These are phyloP conservation scores for Atherix ibis DNA, from an alignment of 2,888 invertebrate species.

Conservation along the genomic window DNA sequence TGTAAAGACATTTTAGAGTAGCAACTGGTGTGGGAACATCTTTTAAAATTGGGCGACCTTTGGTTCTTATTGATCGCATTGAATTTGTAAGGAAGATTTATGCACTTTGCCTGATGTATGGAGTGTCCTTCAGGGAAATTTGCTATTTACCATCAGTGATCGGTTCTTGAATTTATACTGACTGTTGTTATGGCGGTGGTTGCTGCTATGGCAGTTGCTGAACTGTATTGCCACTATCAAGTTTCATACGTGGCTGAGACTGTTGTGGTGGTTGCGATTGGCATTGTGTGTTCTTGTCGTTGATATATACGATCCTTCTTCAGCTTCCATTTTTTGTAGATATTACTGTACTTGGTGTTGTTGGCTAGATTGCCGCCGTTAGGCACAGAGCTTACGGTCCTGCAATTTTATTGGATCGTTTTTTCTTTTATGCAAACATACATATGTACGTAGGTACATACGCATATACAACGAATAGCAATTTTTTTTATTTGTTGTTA, in stretches of 20 bases:
- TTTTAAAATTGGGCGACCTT: conserved; percentile 30
- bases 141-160: not conserved
- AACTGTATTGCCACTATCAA: conserved; percentile 6
- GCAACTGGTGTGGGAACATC: conserved; percentile 17
- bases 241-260: conserved; percentile 8
- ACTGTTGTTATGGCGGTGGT: not conserved
- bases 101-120: conserved; percentile 13
- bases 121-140: conserved; percentile 5
- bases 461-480: too few relatives aligned
- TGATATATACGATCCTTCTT: conserved; percentile 44
- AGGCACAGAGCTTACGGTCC: too few relatives aligned
- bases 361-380: conserved; percentile 1
- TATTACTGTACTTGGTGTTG: conserved; percentile 19
- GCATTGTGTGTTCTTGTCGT: conserved; percentile 19
- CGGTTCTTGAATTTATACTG: not conserved
- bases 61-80: conserved; percentile 8
- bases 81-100: conserved; percentile 11
- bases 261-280: conserved; percentile 15
- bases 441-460: too few relatives aligned
- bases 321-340: conserved; percentile 85
- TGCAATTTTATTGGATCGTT: too few relatives aligned
- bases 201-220: conserved; percentile 13
- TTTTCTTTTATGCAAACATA: too few relatives aligned
- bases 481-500: too few relatives aligned
- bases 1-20: conserved; percentile 14